These are phyloP conservation scores for Sphinx pinastri DNA, from an alignment of 2,888 invertebrate genomes.

Conservation along the genomic window DNA sequence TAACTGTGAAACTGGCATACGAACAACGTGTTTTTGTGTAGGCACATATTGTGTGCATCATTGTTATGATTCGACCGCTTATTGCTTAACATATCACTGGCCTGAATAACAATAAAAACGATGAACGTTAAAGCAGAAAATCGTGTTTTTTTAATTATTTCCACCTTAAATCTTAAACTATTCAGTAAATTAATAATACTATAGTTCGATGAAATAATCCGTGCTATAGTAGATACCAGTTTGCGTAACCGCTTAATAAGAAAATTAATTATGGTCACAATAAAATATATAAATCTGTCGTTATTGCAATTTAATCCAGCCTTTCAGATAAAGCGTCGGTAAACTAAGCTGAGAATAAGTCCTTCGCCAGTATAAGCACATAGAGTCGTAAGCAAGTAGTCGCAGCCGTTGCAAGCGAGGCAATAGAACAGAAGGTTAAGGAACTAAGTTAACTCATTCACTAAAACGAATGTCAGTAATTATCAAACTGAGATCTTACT, in stretches of 20 bases:
- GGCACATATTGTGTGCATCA: conserved; percentile 26
- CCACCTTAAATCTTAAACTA: neutral
- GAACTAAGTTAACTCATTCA: neutral
- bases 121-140: neutral
- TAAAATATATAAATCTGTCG: neutral
- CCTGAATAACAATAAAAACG: conserved; percentile 19
- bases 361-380: too few species aligned
- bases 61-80: conserved; percentile 22
- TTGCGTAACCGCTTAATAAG: neutral
- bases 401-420: too few species aligned
- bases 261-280: neutral
- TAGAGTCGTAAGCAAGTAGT: too few species aligned
- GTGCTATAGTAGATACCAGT: neutral
- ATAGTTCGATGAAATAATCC: conserved; percentile 5
- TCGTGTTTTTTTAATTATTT: conserved; percentile 2
- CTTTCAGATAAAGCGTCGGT: neutral
- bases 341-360: too few species aligned
- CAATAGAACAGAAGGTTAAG: neutral
- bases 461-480: neutral
- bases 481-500: conserved; percentile 3
- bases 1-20: conserved; percentile 38
- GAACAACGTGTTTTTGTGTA: conserved; percentile 23
- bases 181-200: neutral
- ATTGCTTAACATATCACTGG: conserved; percentile 22
- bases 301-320: neutral